A percentile compares a stretch with the other conserved stretches of the same genome.
phyloP scores from a whole-genome alignment of 1,140 invertebrate species.

The Ganaspis sp. region DNA sequence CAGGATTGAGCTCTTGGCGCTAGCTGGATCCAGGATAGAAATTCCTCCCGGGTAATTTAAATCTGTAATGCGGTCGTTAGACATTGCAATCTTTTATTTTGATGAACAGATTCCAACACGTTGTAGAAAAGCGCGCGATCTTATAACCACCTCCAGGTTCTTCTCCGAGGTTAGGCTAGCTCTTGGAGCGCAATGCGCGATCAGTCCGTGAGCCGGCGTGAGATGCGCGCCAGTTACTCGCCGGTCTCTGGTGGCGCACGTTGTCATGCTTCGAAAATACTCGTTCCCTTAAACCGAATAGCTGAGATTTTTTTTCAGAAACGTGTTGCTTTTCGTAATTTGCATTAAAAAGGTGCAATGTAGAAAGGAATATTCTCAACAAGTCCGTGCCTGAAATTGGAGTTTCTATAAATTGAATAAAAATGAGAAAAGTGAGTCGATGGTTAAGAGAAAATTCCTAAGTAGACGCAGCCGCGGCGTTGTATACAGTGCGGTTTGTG shows the following conservation, averaged over 20 bases:
- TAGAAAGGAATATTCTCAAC: background rate
- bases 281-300: background rate
- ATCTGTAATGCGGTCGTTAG: too few relatives aligned
- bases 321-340: background rate
- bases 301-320: background rate
- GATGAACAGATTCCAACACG: too few relatives aligned
- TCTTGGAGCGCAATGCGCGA: conserved; percentile 24
- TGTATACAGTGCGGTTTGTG: conserved; percentile 53
- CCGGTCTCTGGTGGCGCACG: conserved; percentile 63
- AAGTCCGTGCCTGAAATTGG: background rate
- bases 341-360: background rate
- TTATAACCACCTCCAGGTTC: background rate
- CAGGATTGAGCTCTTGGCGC: too few relatives aligned
- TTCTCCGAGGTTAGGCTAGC: background rate
- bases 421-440: conserved; percentile 33
- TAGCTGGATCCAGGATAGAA: too few relatives aligned
- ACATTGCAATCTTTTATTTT: too few relatives aligned
- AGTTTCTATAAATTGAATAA: background rate
- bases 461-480: conserved; percentile 38
- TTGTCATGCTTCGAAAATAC: background rate
- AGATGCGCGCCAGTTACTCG: conserved; percentile 59
- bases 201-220: conserved; percentile 48
- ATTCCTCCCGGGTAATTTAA: too few relatives aligned
- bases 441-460: conserved; percentile 43
- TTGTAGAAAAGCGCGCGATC: conserved; percentile 27